Evolutionary conservation across 1,140 invertebrate species (phyloP), one percentile per base, ranked within the genome.

Genomic region (Sipha flava): DNA sequence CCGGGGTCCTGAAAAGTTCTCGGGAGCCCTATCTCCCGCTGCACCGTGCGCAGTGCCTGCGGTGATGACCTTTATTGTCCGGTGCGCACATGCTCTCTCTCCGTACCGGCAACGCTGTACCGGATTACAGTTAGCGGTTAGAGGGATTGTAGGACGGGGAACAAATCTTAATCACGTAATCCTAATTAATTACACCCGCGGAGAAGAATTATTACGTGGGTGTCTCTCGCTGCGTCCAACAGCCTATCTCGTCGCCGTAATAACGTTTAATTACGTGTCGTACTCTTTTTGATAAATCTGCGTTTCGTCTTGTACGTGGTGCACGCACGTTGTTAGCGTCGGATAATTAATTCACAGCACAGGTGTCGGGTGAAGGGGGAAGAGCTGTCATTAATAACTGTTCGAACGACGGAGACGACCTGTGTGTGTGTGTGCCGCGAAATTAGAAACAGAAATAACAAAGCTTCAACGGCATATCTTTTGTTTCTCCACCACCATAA

Each of bases 101-200:
- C n/a, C n/a, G n/a, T n/a, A n/a, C n/a, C n/a, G n/a, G n/a, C n/a
- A n/a, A n/a, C n/a, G n/a, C n/a, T n/a, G n/a, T n/a, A n/a, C n/a
- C n/a, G n/a, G n/a, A n/a, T n/a, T n/a, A n/a, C n/a, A n/a, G n/a
- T n/a, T n/a, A n/a, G n/a, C n/a, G n/a, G n/a, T n/a, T n/a, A n/a
- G 43, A 6, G 43, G 6, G 16, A 7, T 45, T 45, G 16, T 7
- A 45, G 16, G 16, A 45, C 43, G 43, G 6, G 4, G 4, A 40
- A 70, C n/a, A 40, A 70, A 70, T 70, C 40, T 40, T 43, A 70
- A 70, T 70, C 66, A 70, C 37, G n/a, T 68, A 70, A 70, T 70
- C 37, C 66, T 70, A 70, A 70, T 70, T 70, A 70, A 70, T 70
- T 70, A 47, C 40, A 45, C 12, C 66, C 37, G 66, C 18, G 45